phyloP scores from a whole-genome alignment of 2,888 invertebrate species.

The Eilema depressum region DNA sequence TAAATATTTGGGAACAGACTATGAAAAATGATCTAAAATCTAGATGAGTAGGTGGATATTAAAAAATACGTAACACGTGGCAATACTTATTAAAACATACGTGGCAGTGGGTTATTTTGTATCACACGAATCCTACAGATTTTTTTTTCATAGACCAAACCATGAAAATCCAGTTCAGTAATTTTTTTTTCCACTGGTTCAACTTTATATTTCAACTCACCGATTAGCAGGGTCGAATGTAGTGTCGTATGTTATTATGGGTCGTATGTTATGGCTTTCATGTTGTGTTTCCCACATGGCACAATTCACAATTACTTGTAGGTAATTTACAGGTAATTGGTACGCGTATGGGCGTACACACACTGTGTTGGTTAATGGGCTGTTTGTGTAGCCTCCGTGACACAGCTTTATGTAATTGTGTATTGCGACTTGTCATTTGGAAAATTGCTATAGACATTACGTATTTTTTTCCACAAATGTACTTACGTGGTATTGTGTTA shows the following conservation, averaged over 20 bases:
- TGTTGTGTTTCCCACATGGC: neutral
- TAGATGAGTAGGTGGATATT: no score
- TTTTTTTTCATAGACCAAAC: no score
- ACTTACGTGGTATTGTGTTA: neutral
- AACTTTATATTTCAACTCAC: neutral
- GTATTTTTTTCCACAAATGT: neutral
- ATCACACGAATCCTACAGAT: no score
- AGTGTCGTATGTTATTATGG: no score
- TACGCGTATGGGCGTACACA: neutral
- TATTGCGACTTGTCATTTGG: neutral
- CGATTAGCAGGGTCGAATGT: no score
- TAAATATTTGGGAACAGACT: no score
- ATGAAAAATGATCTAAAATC: no score
- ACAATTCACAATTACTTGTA: conserved; percentile 3
- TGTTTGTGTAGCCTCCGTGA: conserved; percentile 2
- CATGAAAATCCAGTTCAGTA: no score
- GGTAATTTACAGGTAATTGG: neutral
- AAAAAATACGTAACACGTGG: no score
- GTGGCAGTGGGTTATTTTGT: no score
- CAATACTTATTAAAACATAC: no score
- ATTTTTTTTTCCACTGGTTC: no score
- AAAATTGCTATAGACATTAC: neutral
- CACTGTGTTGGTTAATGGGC: neutral
- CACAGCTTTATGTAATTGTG: neutral
- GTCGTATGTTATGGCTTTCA: neutral